These are phyloP conservation scores for Apolygus lucorum DNA, from an alignment of 1,140 invertebrate species.

Conservation along the genomic window DNA sequence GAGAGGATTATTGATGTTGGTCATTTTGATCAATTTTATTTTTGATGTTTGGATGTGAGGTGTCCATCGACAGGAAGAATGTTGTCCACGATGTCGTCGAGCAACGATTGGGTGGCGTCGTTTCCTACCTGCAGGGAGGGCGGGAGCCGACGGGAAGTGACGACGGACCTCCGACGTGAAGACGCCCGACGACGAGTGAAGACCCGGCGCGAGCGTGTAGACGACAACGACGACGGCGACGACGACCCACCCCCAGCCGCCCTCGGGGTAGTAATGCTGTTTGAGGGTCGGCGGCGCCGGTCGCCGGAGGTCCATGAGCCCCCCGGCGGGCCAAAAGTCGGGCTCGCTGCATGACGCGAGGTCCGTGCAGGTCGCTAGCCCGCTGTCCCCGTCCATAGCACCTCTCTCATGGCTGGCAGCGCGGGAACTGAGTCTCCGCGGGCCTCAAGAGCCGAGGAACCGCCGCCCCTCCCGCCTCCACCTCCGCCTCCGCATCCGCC, in stretches of 20 bases:
- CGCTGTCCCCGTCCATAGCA: conserved; percentile 32
- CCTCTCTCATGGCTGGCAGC: conserved; percentile 1
- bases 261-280: conserved; percentile 57
- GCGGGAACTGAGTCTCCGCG: not conserved
- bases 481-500: not conserved
- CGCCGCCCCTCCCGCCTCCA: not conserved
- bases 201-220: conserved; percentile 44
- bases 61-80: too few species aligned
- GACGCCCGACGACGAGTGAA: conserved; percentile 43
- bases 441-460: not conserved
- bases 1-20: too few species aligned
- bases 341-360: conserved; percentile 35
- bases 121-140: conserved; percentile 34
- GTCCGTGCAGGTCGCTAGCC: conserved; percentile 35
- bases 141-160: conserved; percentile 30
- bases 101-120: too few species aligned
- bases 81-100: not conserved
- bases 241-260: conserved; percentile 58
- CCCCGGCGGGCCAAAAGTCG: conserved; percentile 26
- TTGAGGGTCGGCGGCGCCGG: conserved; percentile 38
- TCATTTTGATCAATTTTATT: too few species aligned
- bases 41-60: too few species aligned
- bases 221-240: conserved; percentile 45
- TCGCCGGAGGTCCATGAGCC: conserved; percentile 10
- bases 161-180: conserved; percentile 35